Evolutionary conservation across 2,797 vertebrate genomes (phyloP), one percentile per base, ranked within the genome.

Genomic region (Pristis pectinata): DNA sequence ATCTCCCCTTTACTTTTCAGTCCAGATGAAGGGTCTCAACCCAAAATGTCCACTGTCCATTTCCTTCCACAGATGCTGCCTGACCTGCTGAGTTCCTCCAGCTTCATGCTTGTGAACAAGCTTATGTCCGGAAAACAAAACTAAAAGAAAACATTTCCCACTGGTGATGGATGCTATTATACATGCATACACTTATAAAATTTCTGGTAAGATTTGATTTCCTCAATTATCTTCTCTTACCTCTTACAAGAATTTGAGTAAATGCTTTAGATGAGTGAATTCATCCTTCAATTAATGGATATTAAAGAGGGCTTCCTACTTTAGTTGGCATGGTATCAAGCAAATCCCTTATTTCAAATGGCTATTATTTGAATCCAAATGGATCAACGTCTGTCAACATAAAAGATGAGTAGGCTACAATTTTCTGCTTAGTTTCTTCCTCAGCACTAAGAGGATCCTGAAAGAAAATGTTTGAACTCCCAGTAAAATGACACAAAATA

Each of bases 371-470:
- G 87, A 61, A 37, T 67, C 59, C 17, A 44, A 41, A 70, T 41
- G 89, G 61, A n/a, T 93, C 61, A 70, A 93, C 61, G 93, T 93
- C 61, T 70, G 37, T 27, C 34, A 70, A 93, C 19, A 44, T n/a
- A 44, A 56, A 9, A 27, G 64, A 70, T 93, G 61, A 67, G n/a
- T 41, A 30, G 89, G 37, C 37, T 37, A 70, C 22, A 7, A 93
- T 93, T 27, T n/a, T 11, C 37, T 27, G 89, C 61, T 44, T 27
- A 41, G 61, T 67, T 67, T 44, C 87, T 64, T 67, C n/a, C 56
- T 67, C 89, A 64, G n/a, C 24, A 22, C 53, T 64, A n/a, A 24
- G 89, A 44, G 89, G 22, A 92, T 67, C 61, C n/a, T 67, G n/a
- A 44, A 64, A 59, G 56, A 59, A 34, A 7, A 61, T 4, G 53